phyloP scores from a whole-genome alignment of 1,140 invertebrate genomes.

The Cecropterus lyciades region DNA sequence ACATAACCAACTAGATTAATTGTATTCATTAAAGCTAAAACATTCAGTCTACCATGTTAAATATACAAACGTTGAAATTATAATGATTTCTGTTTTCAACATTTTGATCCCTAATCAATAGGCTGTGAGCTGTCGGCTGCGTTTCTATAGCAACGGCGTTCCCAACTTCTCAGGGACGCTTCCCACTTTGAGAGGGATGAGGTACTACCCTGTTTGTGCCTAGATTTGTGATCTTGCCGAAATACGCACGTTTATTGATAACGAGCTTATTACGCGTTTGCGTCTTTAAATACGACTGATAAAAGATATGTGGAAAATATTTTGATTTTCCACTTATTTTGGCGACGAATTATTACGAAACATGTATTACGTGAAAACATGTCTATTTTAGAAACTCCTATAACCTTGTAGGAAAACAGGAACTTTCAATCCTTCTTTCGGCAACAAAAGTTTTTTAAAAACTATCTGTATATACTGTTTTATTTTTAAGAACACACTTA shows the following conservation, averaged over 20 bases:
- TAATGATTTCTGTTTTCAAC: slow-evolving; percentile 44
- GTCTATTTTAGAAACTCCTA: too few species aligned
- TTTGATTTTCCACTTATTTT: too few species aligned
- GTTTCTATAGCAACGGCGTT: slow-evolving; percentile 70
- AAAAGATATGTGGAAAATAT: too few species aligned
- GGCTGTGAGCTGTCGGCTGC: slow-evolving; percentile 55
- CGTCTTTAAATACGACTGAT: slow-evolving; percentile 3
- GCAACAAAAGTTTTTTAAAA: too few species aligned
- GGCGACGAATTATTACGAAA: too few species aligned
- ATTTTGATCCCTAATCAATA: slow-evolving; percentile 72
- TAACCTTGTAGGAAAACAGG: too few species aligned
- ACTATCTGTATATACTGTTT: too few species aligned
- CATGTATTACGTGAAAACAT: too few species aligned
- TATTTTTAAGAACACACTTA: too few species aligned
- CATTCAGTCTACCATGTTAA: neutral
- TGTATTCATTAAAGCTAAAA: too few species aligned
- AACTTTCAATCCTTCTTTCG: too few species aligned
- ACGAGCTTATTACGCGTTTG: neutral
- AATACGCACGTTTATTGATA: neutral
- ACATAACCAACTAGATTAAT: too few species aligned
- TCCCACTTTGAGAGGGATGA: slow-evolving; percentile 2
- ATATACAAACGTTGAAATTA: slow-evolving; percentile 37
- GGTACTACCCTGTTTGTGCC: slow-evolving; percentile 6
- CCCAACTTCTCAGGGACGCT: slow-evolving; percentile 42
- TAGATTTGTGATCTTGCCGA: neutral